These are phyloP conservation scores for Xiphydria camelus DNA, from an alignment of 2,888 invertebrate genomes.

Conservation along the genomic window DNA sequence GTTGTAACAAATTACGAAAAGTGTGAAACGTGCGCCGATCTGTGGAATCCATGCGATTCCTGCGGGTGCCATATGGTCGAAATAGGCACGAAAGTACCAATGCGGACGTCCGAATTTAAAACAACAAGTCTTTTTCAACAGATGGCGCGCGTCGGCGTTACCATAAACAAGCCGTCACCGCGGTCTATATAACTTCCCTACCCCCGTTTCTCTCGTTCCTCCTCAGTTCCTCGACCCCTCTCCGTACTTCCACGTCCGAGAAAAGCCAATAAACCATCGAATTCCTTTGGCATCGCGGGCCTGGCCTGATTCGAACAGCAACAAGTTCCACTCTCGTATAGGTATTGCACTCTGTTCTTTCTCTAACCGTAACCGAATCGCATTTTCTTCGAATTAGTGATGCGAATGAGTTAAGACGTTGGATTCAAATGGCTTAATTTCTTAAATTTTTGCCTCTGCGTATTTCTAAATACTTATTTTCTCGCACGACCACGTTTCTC, in stretches of 20 bases:
- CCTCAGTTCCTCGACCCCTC: conserved; percentile 23
- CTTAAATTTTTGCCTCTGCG: too few species aligned
- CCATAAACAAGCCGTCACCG: conserved; percentile 50
- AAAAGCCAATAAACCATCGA: conserved; percentile 56
- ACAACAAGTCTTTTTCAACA: conserved; percentile 51
- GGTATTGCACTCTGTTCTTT: conserved; percentile 21
- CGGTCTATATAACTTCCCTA: conserved; percentile 24
- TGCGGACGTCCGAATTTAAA: conserved; percentile 45
- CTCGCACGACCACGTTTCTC: too few species aligned
- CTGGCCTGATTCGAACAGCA: conserved; percentile 46
- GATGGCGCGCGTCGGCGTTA: conserved; percentile 48
- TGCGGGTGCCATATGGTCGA: not conserved
- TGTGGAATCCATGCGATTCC: too few species aligned
- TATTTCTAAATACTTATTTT: too few species aligned
- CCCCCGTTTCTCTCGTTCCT: conserved; percentile 18
- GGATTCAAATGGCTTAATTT: too few species aligned
- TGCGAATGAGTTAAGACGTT: too few species aligned
- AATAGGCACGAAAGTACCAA: conserved; percentile 10
- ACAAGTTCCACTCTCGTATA: conserved; percentile 52
- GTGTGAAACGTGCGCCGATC: too few species aligned
- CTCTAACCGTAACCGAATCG: conserved; percentile 24
- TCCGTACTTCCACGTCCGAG: conserved; percentile 48
- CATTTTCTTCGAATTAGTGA: conserved; percentile 32
- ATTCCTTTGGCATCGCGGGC: conserved; percentile 50
- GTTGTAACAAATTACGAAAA: too few species aligned